Evolutionary conservation across 2,113 vertebrate genomes (phyloP).

Genomic region (Melospiza georgiana): DNA sequence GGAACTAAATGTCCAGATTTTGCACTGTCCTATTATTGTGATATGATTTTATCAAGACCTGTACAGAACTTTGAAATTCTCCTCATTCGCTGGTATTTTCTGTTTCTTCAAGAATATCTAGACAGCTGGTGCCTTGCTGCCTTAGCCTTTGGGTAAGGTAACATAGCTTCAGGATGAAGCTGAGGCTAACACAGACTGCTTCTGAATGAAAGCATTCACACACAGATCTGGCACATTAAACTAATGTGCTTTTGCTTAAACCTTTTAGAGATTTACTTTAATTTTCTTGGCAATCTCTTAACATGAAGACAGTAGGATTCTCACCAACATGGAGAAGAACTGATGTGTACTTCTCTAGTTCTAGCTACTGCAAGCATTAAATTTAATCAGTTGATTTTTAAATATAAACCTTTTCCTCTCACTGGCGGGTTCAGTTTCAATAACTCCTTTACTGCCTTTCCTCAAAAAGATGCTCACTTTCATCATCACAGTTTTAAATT

Average conservation of each 20-base stretch:
- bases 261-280: not conserved
- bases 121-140: not conserved
- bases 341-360: not conserved
- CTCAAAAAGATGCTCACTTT: not conserved
- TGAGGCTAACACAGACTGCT: not conserved
- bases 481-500: conserved; percentile 21
- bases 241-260: not conserved
- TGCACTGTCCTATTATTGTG: not conserved
- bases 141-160: not conserved
- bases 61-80: not conserved
- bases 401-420: not conserved
- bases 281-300: not conserved
- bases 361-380: not conserved
- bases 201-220: not conserved
- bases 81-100: not conserved
- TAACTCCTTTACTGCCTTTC: not conserved
- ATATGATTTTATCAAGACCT: not conserved
- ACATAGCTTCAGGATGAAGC: not conserved
- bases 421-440: not conserved
- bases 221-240: not conserved
- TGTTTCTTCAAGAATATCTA: not conserved
- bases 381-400: not conserved
- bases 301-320: not conserved
- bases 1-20: not conserved
- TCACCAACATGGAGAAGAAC: not conserved